Conservation (phyloP, 1,140 invertebrate species). For the Brachionus plicatilis region DNA sequence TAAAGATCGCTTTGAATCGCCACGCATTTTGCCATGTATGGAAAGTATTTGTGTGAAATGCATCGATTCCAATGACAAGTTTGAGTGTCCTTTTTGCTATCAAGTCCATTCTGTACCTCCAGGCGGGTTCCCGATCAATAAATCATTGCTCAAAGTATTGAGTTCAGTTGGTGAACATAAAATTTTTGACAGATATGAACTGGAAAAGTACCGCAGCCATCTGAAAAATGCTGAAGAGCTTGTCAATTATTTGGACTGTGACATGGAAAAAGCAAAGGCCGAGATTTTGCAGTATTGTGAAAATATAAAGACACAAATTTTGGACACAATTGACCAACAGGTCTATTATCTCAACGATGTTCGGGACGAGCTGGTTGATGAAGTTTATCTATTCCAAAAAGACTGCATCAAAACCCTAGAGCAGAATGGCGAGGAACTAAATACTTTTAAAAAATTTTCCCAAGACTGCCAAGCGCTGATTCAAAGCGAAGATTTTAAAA, state of each 20-base stretch:
- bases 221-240: background rate
- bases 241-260: background rate
- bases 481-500: background rate
- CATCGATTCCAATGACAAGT: background rate
- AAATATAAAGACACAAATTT: background rate
- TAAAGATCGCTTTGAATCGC: background rate
- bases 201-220: background rate
- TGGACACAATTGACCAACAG: background rate
- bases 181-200: background rate
- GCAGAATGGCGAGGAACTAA: background rate
- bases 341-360: background rate
- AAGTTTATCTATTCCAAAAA: background rate
- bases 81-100: background rate
- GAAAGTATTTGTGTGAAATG: slow-evolving; percentile 5
- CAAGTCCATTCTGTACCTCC: background rate
- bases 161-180: background rate
- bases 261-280: background rate
- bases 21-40: background rate
- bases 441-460: background rate
- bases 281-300: background rate
- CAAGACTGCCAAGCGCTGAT: background rate
- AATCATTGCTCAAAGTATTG: background rate
- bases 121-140: background rate
- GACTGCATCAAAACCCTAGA: background rate
- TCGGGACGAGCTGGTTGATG: background rate